Evolutionary conservation across 2,113 vertebrate genomes (phyloP), one percentile per base, ranked within the genome.

Genomic region (Cairina moschata): DNA sequence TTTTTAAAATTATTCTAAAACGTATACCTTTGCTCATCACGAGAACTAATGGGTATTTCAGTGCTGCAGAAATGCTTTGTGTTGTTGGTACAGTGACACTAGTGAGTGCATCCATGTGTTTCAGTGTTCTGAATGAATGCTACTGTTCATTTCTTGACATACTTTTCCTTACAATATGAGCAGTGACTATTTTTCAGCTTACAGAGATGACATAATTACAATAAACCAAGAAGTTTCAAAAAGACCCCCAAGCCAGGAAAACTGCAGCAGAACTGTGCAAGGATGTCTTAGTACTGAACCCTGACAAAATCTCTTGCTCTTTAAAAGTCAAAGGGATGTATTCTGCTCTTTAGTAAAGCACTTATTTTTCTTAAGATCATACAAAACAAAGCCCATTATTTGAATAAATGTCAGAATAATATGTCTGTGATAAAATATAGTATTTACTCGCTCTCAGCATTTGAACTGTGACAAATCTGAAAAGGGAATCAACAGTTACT

Each of bases 401-500:
- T 96, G 95, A 96, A 96, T 93, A 96, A 96, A 96, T 95, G 90
- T 94, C 91, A 96, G 83, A 90, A 91, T 93, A 96, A 91, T 83
- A 65, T 26, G 56, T 78, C 90, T 90, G 60, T 90, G 90, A 94
- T 96, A 88, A 96, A 95, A 96, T 60, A 42, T 3, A 90, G 60
- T 90, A 91, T 96, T 96, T 96, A 91, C 91, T 88, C 2, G 0
- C 88, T 87, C 85, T 81, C 91, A 95, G 83, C 90, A 93, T 96
- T 90, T 93, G 90, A 91, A 91, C 93, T 91, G 93, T 94, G 96
- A 93, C 88, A 94, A 91, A 96, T 95, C 86, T 95, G 86, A 73
- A 78, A 91, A 90, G 88, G 76, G 83, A 95, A 93, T 75, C 86
- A 93, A 81, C 91, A 88, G 80, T 86, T 90, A 86, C 88, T 77